Evolutionary conservation across 2,888 invertebrate genomes (phyloP).

Genomic region (Trachelus troglodyta): DNA sequence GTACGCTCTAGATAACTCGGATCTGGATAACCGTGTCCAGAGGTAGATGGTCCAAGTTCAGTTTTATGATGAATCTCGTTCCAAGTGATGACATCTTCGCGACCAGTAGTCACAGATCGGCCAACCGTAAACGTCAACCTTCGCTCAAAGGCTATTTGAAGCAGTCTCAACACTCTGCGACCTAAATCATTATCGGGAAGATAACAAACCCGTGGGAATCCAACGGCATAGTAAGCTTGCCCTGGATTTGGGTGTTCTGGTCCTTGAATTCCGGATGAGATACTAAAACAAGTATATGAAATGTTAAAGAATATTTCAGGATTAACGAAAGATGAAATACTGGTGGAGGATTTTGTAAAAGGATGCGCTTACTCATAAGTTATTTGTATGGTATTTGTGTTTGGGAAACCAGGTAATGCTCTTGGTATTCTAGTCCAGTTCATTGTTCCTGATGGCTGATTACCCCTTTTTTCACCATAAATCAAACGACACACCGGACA

Average conservation of each 20-base stretch:
- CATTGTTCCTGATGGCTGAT: conserved; percentile 87
- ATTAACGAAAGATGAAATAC: not conserved
- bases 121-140: conserved; percentile 87
- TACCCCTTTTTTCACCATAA: conserved; percentile 83
- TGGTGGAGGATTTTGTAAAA: not conserved
- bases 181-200: conserved; percentile 88
- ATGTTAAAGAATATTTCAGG: not conserved
- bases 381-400: conserved; percentile 82
- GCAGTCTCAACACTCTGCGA: conserved; percentile 77
- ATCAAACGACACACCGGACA: conserved; percentile 89
- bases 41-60: conserved; percentile 72
- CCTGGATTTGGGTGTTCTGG: conserved; percentile 84
- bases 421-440: conserved; percentile 80
- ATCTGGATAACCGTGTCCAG: conserved; percentile 79
- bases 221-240: conserved; percentile 87
- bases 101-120: conserved; percentile 89
- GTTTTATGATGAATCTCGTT: conserved; percentile 91
- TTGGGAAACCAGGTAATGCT: conserved; percentile 77
- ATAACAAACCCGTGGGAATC: conserved; percentile 85
- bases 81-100: conserved; percentile 93
- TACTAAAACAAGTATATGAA: conserved; percentile 68
- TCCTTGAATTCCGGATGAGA: conserved; percentile 87
- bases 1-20: conserved; percentile 79
- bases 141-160: conserved; percentile 86
- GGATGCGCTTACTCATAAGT: conserved; percentile 76